Base-by-base conservation (phyloP, 2,888 invertebrate species). In the Ypsolopha sequella region DNA sequence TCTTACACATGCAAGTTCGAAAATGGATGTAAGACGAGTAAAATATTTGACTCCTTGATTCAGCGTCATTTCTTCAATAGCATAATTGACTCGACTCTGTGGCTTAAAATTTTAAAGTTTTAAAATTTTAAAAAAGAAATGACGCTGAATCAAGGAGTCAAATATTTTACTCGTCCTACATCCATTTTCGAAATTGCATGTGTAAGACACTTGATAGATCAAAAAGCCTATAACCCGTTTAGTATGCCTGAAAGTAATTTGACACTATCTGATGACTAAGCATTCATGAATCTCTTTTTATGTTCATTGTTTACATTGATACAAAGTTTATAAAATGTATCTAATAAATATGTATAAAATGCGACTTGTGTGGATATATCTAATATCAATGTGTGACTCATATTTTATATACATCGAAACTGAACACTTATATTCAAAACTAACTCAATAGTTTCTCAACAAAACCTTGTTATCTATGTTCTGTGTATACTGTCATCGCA, bases 171-270 rank as follows among this genome's bases (percentile, higher is more conserved):
- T 1, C 62, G 64, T 39, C 67, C 68, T 7, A 70, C 72, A 0
- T 55, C 60, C 2, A 60, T 72, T 44, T 58, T 58, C 48, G 79
- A 75, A 48, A 55, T 74, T 2, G 50, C 56, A 7, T 60, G 65
- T 34, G 33, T 81, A 6, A 59, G 71, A 33, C 66, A 76, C 57
- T 61, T 84, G 24, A 57, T 62, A 7, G 55, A 62, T 0, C 73
- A 74, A 55, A 67, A 56, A 39, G 66, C 62, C 48, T 81, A 79
- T 51, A 85, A 84, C 57, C 84, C 84, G 2, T 55, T 82, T 7
- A 66, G 66, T 53, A 64, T 84, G 36, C 49, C 66, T 8, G 77
- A 79, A 58, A 59, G 65, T 34, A 58, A 60, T 60, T 60, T 76
- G 38, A 71, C 60, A 57, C 63, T 65, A 10, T 52, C 55, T 24